phyloP scores from a whole-genome alignment of 2,113 vertebrate genomes.

The Gymnorhina tibicen region DNA sequence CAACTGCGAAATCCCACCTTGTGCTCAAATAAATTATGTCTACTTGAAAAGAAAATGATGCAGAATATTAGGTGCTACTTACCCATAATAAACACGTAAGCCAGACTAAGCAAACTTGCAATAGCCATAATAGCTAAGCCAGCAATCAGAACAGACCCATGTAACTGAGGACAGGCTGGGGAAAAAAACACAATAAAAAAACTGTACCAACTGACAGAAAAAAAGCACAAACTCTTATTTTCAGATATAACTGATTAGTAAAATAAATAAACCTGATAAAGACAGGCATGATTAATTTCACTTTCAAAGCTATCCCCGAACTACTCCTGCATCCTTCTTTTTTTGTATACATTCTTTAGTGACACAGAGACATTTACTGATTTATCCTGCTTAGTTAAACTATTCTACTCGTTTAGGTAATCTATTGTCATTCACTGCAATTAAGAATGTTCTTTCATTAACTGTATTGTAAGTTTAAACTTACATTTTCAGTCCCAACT shows the following conservation, averaged over 20 bases:
- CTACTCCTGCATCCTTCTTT: not conserved
- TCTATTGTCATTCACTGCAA: not conserved
- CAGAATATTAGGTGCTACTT: conserved; percentile 57
- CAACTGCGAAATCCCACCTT: not conserved
- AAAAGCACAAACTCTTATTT: not conserved
- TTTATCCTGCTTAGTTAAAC: not conserved
- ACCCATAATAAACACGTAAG: conserved; percentile 73
- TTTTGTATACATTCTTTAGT: not conserved
- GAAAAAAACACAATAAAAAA: conserved; percentile 33
- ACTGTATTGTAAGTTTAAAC: not conserved
- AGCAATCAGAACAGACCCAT: conserved; percentile 71
- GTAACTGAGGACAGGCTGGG: conserved; percentile 65
- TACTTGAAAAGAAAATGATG: not conserved
- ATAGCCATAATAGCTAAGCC: conserved; percentile 73
- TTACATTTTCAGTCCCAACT: not conserved
- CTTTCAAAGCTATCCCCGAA: not conserved
- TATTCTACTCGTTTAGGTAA: not conserved
- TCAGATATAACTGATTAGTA: not conserved
- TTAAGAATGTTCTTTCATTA: not conserved
- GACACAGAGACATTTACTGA: not conserved
- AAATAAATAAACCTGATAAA: not conserved
- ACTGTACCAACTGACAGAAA: not conserved
- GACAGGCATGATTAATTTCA: not conserved
- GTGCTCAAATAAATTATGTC: not conserved
- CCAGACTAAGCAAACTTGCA: conserved; percentile 70